Percentiles rank a stretch among this genome's conserved stretches.
Evolutionary conservation across 2,113 vertebrate genomes (phyloP).

Genomic region (Centrocercus urophasianus): DNA sequence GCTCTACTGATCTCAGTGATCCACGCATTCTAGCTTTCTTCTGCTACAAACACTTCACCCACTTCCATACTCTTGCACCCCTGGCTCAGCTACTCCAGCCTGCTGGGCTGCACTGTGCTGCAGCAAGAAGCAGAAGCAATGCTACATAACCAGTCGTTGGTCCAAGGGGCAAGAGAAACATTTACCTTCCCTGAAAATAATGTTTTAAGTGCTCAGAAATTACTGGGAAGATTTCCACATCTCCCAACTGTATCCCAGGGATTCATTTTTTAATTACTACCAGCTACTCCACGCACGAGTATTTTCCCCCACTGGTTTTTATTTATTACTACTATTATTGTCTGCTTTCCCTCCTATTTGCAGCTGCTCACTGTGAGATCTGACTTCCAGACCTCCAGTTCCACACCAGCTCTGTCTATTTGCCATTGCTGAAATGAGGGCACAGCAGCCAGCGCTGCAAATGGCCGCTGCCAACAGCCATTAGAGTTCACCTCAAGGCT

Average conservation of each 20-base stretch:
- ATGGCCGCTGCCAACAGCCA: not conserved
- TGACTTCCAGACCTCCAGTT: not conserved
- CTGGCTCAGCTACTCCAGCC: not conserved
- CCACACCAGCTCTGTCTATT: not conserved
- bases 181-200: not conserved
- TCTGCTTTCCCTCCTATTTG: not conserved
- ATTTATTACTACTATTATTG: not conserved
- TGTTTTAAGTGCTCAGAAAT: not conserved
- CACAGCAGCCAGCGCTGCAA: not conserved
- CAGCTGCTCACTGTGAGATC: not conserved
- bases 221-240: not conserved
- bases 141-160: not conserved
- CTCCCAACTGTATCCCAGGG: not conserved
- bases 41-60: not conserved
- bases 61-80: not conserved
- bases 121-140: not conserved
- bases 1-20: not conserved
- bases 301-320: not conserved
- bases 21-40: not conserved
- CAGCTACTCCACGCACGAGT: not conserved
- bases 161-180: not conserved
- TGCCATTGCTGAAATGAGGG: not conserved
- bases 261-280: not conserved
- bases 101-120: fast-evolving
- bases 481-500: not conserved